Base-by-base conservation (phyloP, 1,140 invertebrate species). In the Drosophila nigromelanica region DNA sequence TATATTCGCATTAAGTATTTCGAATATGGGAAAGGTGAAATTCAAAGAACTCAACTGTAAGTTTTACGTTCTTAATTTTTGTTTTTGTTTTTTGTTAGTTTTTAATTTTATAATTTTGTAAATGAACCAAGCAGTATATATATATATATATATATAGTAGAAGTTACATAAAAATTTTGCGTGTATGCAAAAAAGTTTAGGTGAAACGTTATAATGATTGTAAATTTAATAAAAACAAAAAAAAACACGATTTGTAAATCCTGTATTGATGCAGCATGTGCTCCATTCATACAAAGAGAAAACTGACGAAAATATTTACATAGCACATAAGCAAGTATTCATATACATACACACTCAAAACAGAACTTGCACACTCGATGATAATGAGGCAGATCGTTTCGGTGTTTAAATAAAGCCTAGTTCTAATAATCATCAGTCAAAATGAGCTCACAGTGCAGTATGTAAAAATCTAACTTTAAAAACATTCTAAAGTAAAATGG, bases 1-100 rank as follows among this genome's bases (percentile, higher is more conserved):
- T 64, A 76, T 68, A 78, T 81, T 78, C 39, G 60, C 61, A 55
- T 56, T 87, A 87, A 86, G 68, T 86, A 87, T 86, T 86, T 86
- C 73, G 82, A 86, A 87, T 87, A 86, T 86, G 82, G 82, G 73
- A 86, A 82, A 86, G 82, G 82, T 86, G 82, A 86, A 86, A 86
- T 86, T 86, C 71, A 73, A 86, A 86, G 82, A 86, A 86, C 82
- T 87, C 72, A 82, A 82, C 78, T 86, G 63, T 78, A 86, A 82
- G 82, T 86, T 82, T 73, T 87, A 87, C 37, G 82, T 87, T 86
- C 71, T 82, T 61, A 47, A 52, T 59, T 67, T 66, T 51, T 47
- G 14, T 59, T 74, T 64, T 71, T 64, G 54, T 78, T 77, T 77
- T 67, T 86, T 72, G 56, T 74, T 77, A 77, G 62, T 59, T 73